These are phyloP conservation scores for Trididemnum nubilum DNA, from an alignment of 23 tunicate species.

Conservation along the genomic window DNA sequence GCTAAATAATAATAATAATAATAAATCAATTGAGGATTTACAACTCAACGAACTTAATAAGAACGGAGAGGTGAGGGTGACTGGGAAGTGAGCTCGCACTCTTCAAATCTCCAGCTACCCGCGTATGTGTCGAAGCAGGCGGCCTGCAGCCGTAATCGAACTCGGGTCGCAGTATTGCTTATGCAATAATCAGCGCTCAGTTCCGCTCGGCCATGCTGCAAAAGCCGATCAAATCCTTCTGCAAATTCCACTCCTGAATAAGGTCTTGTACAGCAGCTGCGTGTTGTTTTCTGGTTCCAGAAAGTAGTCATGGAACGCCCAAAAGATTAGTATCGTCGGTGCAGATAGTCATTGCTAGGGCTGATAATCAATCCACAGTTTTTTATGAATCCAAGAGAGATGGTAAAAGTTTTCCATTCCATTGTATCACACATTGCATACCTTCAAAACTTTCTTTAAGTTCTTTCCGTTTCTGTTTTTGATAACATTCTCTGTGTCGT, in stretches of 20 bases:
- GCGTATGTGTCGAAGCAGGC: no score
- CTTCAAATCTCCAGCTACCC: no score
- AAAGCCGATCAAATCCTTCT: no score
- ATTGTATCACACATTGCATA: neutral
- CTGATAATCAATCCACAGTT: neutral
- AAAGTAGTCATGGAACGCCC: neutral
- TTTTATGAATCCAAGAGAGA: neutral
- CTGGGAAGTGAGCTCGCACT: no score
- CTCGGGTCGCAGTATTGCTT: no score
- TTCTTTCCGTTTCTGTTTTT: neutral
- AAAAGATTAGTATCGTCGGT: neutral
- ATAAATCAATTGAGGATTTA: no score
- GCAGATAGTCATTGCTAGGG: neutral
- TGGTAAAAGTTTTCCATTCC: neutral
- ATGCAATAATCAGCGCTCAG: no score
- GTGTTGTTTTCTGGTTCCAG: neutral
- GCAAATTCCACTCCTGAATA: neutral
- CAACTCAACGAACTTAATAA: no score
- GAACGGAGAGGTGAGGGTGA: no score
- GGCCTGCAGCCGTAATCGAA: no score
- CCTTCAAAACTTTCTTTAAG: neutral
- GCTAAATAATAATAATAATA: neutral
- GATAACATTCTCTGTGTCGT: neutral
- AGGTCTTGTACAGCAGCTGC: neutral
- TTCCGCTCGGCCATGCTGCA: no score